Evolutionary conservation across 2,113 vertebrate genomes (phyloP).

Genomic region (Hypomesus transpacificus): DNA sequence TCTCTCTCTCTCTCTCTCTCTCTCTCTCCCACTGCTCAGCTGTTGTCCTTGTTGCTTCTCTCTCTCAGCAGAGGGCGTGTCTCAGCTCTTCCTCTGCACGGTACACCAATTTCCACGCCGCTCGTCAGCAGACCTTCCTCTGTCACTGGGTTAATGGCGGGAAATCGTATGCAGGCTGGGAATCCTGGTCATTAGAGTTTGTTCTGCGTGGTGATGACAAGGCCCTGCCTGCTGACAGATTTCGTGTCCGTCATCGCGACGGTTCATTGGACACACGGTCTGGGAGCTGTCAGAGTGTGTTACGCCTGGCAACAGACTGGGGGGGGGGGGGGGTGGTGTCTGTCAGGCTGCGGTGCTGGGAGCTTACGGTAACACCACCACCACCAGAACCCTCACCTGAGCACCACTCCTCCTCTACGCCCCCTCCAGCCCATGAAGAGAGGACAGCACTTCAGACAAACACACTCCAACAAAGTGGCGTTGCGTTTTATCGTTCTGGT

Average conservation of each 20-base stretch:
- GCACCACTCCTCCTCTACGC: neutral
- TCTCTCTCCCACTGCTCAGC: neutral
- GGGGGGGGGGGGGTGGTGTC: too few relatives aligned
- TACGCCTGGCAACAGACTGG: constrained; percentile 18
- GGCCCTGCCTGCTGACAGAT: neutral
- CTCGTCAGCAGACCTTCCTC: constrained; percentile 18
- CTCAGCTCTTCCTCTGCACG: neutral
- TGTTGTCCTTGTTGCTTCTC: neutral
- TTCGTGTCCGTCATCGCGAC: constrained; percentile 6
- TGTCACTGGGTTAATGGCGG: constrained; percentile 35
- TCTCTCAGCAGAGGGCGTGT: neutral
- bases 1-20: neutral
- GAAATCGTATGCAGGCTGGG: constrained; percentile 37
- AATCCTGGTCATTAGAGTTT: constrained; percentile 37
- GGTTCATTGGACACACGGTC: constrained; percentile 22
- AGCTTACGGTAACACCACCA: neutral
- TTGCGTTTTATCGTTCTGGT: too few relatives aligned
- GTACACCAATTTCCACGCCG: constrained; percentile 24
- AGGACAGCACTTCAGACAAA: neutral
- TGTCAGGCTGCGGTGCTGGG: neutral
- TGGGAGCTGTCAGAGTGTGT: constrained; percentile 35
- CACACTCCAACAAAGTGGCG: neutral
- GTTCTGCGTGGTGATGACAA: constrained; percentile 21
- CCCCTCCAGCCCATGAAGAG: neutral
- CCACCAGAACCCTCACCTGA: neutral